Evolutionary conservation across 2,888 invertebrate genomes (phyloP).

Genomic region (Phaedon cochleariae): DNA sequence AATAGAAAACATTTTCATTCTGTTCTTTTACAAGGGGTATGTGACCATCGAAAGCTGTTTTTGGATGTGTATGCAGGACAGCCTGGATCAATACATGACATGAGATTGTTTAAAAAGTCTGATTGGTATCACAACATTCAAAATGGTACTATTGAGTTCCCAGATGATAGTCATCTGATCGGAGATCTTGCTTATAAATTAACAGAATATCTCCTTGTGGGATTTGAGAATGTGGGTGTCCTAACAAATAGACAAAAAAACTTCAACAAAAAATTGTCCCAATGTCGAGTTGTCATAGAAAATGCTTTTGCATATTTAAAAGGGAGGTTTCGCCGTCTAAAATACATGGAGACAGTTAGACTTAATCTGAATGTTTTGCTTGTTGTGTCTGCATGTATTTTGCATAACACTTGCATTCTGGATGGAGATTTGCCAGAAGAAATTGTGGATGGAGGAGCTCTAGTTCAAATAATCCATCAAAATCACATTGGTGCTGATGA

Average conservation of each 20-base stretch:
- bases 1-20: conserved; percentile 38
- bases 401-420: conserved; percentile 11
- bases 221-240: conserved; percentile 9
- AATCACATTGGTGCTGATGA: background rate
- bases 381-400: conserved; percentile 13
- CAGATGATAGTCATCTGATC: conserved; percentile 8
- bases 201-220: background rate
- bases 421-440: background rate
- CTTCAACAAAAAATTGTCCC: conserved; percentile 13
- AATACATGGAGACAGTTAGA: conserved; percentile 18
- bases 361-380: background rate
- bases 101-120: conserved; percentile 11
- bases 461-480: background rate
- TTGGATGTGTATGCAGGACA: conserved; percentile 39
- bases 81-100: conserved; percentile 33
- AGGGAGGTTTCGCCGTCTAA: conserved; percentile 13
- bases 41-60: conserved; percentile 25
- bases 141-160: background rate
- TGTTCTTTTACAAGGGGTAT: conserved; percentile 38
- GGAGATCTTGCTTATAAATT: conserved; percentile 15
- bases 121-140: background rate
- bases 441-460: background rate
- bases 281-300: conserved; percentile 14
- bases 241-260: conserved; percentile 11
- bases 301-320: conserved; percentile 12